A percentile compares a stretch with the other conserved stretches of the same genome.
These are phyloP conservation scores for Nemoura dubitans DNA, from an alignment of 2,888 invertebrate species.

Conservation along the genomic window DNA sequence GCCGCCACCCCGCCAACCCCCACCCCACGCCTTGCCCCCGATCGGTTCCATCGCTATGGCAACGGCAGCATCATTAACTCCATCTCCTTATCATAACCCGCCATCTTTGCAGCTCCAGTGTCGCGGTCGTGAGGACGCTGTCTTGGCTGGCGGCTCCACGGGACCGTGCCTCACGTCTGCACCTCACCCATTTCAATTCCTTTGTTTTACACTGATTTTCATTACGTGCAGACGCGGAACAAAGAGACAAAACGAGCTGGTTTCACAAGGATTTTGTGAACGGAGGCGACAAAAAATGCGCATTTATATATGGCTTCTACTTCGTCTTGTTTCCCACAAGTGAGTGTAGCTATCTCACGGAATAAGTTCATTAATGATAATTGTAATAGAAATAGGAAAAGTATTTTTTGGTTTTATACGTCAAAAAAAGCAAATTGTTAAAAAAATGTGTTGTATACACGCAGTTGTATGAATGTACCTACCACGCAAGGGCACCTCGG, in stretches of 20 bases:
- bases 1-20: constrained; percentile 52
- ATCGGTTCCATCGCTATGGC: constrained; percentile 60
- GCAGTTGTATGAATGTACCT: too few species aligned
- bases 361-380: too few species aligned
- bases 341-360: too few species aligned
- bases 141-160: constrained; percentile 54
- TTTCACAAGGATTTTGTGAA: too few species aligned
- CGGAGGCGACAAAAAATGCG: too few species aligned
- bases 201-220: neutral
- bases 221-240: neutral
- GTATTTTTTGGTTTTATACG: too few species aligned
- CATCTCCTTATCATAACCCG: constrained; percentile 65
- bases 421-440: too few species aligned
- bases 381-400: too few species aligned
- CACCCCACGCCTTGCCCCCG: constrained; percentile 57
- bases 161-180: constrained; percentile 47
- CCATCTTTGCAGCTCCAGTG: constrained; percentile 55
- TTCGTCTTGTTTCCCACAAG: too few species aligned
- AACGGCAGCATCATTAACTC: constrained; percentile 66
- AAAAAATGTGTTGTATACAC: too few species aligned
- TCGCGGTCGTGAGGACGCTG: constrained; percentile 47
- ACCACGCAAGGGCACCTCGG: too few species aligned
- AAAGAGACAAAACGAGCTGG: neutral
- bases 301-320: too few species aligned
- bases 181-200: neutral